These are phyloP conservation scores for Caradrina kadenii DNA, from an alignment of 2,888 invertebrate genomes.

Conservation along the genomic window DNA sequence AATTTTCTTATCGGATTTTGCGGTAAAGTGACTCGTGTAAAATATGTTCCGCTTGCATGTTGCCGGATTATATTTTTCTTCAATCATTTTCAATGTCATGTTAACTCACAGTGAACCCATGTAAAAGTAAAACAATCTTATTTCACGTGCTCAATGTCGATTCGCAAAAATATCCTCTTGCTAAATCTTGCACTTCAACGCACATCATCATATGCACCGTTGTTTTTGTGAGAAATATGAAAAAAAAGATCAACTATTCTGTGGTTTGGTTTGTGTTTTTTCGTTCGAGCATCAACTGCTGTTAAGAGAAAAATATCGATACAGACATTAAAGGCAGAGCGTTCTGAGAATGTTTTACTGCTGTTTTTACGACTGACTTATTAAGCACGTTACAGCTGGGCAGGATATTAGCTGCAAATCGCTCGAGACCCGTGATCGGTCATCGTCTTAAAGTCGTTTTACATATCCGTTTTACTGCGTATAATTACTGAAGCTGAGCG, in stretches of 20 bases:
- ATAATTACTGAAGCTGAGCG: slow-evolving; percentile 82
- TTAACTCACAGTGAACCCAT: slow-evolving; percentile 43
- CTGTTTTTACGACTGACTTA: slow-evolving; percentile 79
- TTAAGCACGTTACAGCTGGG: slow-evolving; percentile 79
- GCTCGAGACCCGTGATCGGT: slow-evolving; percentile 77
- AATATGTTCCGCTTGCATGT: slow-evolving; percentile 71
- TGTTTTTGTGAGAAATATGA: slow-evolving; percentile 2
- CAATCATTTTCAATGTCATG: slow-evolving; percentile 64
- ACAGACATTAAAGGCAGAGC: slow-evolving; percentile 62
- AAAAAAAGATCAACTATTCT: slow-evolving; percentile 26
- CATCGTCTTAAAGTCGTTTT: slow-evolving; percentile 83
- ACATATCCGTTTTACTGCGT: slow-evolving; percentile 86
- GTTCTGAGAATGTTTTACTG: slow-evolving; percentile 78
- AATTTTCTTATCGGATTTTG: slow-evolving; percentile 68
- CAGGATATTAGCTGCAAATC: slow-evolving; percentile 86
- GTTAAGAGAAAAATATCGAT: slow-evolving; percentile 66
- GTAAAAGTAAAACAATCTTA: slow-evolving; percentile 36
- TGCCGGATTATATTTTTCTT: slow-evolving; percentile 61
- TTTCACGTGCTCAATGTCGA: slow-evolving; percentile 40
- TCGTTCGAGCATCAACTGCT: slow-evolving; percentile 42
- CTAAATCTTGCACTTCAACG: slow-evolving; percentile 2
- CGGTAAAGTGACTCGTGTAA: slow-evolving; percentile 66
- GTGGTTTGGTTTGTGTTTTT: slow-evolving; percentile 34
- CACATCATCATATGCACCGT: not conserved
- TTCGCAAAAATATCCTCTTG: slow-evolving; percentile 20